phyloP scores from a whole-genome alignment of 1,140 invertebrate genomes.

The Fopius arisanus region DNA sequence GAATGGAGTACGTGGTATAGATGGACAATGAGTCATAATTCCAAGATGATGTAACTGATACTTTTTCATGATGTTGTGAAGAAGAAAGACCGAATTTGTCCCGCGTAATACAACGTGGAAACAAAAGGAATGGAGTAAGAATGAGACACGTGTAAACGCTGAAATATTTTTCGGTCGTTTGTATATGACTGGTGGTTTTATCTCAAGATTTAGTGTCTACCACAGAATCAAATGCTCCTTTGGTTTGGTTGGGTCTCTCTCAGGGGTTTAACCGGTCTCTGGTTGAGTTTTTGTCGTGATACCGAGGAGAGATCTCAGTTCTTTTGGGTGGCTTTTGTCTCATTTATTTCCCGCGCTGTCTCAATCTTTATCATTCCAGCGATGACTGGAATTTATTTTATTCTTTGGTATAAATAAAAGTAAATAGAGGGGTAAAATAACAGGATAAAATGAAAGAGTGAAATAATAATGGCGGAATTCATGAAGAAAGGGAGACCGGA shows the following conservation, averaged over 20 bases:
- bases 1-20: background rate
- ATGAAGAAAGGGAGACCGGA: constrained; percentile 8
- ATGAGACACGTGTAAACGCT: background rate
- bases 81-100: background rate
- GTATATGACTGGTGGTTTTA: background rate
- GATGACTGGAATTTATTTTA: constrained; percentile 2
- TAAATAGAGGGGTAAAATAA: background rate
- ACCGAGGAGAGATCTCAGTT: background rate
- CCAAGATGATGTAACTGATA: constrained; percentile 6
- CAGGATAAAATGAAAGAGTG: background rate
- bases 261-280: background rate
- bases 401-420: background rate
- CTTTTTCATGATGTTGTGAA: background rate
- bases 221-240: constrained; percentile 5
- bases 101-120: background rate
- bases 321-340: constrained; percentile 6
- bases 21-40: constrained; percentile 6
- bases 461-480: background rate
- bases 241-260: background rate
- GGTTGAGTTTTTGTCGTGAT: background rate
- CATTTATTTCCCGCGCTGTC: constrained; percentile 12
- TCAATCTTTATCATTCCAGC: constrained; percentile 9
- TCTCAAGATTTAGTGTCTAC: constrained; percentile 4
- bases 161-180: constrained; percentile 8
- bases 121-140: background rate